Conservation (phyloP, 2,888 invertebrate genomes). For the Desoria tigrina region DNA sequence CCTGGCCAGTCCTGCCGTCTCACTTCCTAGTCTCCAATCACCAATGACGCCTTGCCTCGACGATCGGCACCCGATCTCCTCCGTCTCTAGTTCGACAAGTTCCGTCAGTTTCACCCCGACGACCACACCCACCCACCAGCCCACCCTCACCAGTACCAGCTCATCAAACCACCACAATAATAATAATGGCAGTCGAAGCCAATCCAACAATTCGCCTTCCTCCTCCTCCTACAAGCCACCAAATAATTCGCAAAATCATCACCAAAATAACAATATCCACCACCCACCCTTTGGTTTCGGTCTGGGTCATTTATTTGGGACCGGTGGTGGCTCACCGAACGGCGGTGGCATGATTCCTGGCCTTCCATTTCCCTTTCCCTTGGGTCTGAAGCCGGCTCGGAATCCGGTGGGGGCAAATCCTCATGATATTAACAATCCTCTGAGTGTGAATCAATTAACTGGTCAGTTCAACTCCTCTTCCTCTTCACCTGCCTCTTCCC, state of each 20-base stretch:
- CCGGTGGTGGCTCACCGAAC: slow-evolving; percentile 18
- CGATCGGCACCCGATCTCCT: slow-evolving; percentile 49
- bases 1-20: slow-evolving; percentile 66
- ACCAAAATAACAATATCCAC: slow-evolving; percentile 51
- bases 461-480: slow-evolving; percentile 62
- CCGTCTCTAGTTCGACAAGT: slow-evolving; percentile 44
- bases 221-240: slow-evolving; percentile 57
- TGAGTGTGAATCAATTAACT: slow-evolving; percentile 86
- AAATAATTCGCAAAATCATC: slow-evolving; percentile 54
- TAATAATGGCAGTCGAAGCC: slow-evolving; percentile 36
- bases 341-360: slow-evolving; percentile 24
- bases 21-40: slow-evolving; percentile 59
- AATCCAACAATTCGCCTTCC: slow-evolving; percentile 55
- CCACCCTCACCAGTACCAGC: slow-evolving; percentile 38
- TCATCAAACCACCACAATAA: slow-evolving; percentile 17
- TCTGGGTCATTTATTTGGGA: slow-evolving; percentile 39
- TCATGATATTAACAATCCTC: slow-evolving; percentile 86
- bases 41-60: slow-evolving; percentile 59
- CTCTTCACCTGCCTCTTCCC: slow-evolving; percentile 48
- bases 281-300: slow-evolving; percentile 40
- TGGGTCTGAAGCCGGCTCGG: slow-evolving; percentile 55
- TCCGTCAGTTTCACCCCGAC: slow-evolving; percentile 52
- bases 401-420: slow-evolving; percentile 89
- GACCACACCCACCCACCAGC: no score
- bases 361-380: slow-evolving; percentile 46